A percentile compares a stretch with the other conserved stretches of the same genome.
phyloP scores from a whole-genome alignment of 2,113 vertebrate genomes.

The Semicossyphus pulcher region DNA sequence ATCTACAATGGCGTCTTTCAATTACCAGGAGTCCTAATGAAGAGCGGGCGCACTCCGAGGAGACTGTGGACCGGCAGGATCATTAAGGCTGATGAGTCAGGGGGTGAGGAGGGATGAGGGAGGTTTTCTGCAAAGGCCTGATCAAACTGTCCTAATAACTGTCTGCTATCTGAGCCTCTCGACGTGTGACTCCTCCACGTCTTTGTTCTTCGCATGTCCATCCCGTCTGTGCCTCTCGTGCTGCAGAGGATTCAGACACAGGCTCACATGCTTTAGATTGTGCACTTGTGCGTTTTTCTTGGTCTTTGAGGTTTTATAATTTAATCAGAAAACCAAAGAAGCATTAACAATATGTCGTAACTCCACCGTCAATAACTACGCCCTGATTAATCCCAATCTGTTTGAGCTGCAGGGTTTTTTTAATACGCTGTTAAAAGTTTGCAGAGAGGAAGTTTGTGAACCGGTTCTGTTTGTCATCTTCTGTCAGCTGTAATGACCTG shows the following conservation, averaged over 20 bases:
- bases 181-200: neutral
- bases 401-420: neutral
- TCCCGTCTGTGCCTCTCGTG: neutral
- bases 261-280: neutral
- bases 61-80: slow-evolving; percentile 26
- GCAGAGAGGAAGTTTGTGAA: neutral
- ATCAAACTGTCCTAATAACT: neutral
- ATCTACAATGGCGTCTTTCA: slow-evolving; percentile 31
- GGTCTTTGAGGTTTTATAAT: neutral
- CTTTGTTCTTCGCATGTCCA: slow-evolving; percentile 19
- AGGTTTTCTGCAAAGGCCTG: slow-evolving; percentile 37
- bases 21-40: slow-evolving; percentile 40
- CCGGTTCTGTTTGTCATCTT: too few species aligned
- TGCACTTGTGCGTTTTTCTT: neutral
- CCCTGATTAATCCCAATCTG: neutral
- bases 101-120: slow-evolving; percentile 29
- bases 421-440: neutral
- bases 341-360: neutral
- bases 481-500: too few species aligned
- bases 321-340: neutral
- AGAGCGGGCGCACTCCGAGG: neutral
- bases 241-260: neutral
- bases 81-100: slow-evolving; percentile 53
- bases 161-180: slow-evolving; percentile 12
- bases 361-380: neutral